Evolutionary conservation across 2,888 invertebrate genomes (phyloP).

Genomic region (Clanis bilineata): DNA sequence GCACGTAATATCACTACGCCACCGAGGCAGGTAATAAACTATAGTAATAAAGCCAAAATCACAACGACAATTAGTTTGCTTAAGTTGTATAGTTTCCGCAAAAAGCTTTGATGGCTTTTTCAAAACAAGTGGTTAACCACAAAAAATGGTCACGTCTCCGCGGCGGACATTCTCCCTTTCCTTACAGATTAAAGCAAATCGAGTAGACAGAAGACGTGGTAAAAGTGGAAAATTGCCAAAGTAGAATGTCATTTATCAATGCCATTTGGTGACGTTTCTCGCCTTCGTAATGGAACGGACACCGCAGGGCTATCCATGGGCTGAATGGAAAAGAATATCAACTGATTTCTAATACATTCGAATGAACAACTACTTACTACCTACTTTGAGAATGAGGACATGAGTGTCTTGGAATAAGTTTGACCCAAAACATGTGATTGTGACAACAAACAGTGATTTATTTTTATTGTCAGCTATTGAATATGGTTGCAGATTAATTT

Average conservation of each 20-base stretch:
- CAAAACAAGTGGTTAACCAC: not conserved
- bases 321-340: not conserved
- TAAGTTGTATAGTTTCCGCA: not conserved
- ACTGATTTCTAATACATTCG: slow-evolving; percentile 20
- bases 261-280: slow-evolving; percentile 56
- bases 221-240: slow-evolving; percentile 65
- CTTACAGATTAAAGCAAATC: slow-evolving; percentile 50
- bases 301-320: slow-evolving; percentile 31
- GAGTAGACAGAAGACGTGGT: slow-evolving; percentile 44
- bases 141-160: not conserved
- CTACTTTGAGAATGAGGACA: not conserved
- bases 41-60: too few species aligned
- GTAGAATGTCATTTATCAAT: slow-evolving; percentile 61
- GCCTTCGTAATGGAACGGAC: slow-evolving; percentile 51
- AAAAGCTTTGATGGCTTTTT: not conserved
- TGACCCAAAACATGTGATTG: not conserved
- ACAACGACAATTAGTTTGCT: not conserved
- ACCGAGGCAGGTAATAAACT: too few species aligned
- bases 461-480: not conserved
- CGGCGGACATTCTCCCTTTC: slow-evolving; percentile 31
- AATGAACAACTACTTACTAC: not conserved
- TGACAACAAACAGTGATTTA: not conserved
- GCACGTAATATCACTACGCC: too few species aligned
- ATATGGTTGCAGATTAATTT: not conserved
- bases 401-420: not conserved